These are phyloP conservation scores for Picathartes gymnocephalus DNA, from an alignment of 2,113 vertebrate genomes.

Conservation along the genomic window DNA sequence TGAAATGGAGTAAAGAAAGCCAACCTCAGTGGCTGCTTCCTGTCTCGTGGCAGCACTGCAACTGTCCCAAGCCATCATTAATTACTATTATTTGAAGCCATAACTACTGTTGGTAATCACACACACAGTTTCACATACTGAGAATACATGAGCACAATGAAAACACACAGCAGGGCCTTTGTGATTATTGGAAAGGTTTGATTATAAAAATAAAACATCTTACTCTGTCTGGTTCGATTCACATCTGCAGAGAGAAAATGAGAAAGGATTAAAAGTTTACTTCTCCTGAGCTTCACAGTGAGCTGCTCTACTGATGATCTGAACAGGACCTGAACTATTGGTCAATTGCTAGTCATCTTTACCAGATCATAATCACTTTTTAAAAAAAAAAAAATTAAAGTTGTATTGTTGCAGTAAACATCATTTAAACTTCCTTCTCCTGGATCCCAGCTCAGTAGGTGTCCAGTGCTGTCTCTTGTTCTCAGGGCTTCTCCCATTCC, in stretches of 20 bases:
- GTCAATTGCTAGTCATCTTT: background rate
- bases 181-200: background rate
- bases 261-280: background rate
- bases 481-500: background rate
- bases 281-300: background rate
- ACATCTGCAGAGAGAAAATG: conserved; percentile 39
- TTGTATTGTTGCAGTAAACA: background rate
- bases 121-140: background rate
- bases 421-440: background rate
- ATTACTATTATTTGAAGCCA: background rate
- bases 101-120: background rate
- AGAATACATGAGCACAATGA: background rate
- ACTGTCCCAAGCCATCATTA: background rate
- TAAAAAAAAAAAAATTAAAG: background rate
- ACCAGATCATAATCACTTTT: background rate
- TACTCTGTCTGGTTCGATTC: conserved; percentile 65
- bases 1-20: background rate
- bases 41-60: background rate
- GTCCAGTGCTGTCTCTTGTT: too few species aligned
- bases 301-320: background rate
- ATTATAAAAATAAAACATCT: conserved; percentile 45
- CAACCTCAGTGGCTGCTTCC: background rate
- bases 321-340: background rate
- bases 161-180: background rate
- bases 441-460: background rate